These are phyloP conservation scores for Pomatorhinus ruficollis DNA, from an alignment of 2,113 vertebrate genomes.

Conservation along the genomic window DNA sequence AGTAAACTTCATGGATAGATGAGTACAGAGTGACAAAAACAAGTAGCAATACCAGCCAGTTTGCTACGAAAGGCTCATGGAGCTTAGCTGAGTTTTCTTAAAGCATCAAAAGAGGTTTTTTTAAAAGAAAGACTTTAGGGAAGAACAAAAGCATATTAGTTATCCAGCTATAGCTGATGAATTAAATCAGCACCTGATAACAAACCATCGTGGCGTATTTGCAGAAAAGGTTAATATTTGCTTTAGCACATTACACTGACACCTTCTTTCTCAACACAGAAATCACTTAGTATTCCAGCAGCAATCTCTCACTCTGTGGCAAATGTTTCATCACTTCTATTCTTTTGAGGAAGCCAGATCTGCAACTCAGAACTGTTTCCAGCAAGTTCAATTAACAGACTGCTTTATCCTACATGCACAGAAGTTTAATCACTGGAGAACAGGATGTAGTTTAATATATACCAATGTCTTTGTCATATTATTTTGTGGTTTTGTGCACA, in stretches of 20 bases:
- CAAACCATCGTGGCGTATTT: neutral
- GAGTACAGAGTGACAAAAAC: neutral
- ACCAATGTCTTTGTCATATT: neutral
- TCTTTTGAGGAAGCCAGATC: neutral
- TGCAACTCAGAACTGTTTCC: neutral
- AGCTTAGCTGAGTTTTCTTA: neutral
- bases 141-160: neutral
- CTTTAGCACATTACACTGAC: neutral
- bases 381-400: neutral
- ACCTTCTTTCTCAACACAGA: neutral
- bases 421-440: neutral
- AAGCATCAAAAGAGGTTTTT: neutral
- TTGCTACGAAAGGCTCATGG: neutral
- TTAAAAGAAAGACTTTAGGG: neutral
- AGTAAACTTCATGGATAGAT: neutral
- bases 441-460: neutral
- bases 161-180: neutral
- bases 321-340: neutral
- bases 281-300: neutral
- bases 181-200: neutral
- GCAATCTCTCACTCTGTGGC: neutral
- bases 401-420: neutral
- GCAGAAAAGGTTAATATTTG: neutral
- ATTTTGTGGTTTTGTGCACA: neutral
- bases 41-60: neutral